Evolutionary conservation across 2,113 vertebrate species (phyloP), one percentile per base, ranked within the genome.

Genomic region (Diadophis punctatus): DNA sequence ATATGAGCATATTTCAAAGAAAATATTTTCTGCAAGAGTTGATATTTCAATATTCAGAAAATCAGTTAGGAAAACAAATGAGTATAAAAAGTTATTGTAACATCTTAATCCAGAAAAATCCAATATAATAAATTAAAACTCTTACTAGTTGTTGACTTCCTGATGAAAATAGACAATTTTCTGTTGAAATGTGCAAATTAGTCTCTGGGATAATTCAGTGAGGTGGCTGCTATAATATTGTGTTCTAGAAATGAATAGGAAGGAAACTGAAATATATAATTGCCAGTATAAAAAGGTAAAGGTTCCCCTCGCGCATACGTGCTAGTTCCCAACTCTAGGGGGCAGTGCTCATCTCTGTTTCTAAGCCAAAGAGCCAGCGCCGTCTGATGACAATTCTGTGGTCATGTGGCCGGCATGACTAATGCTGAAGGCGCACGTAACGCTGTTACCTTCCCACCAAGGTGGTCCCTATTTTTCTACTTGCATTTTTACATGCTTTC

Each of bases 71-170:
- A 0, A 92, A 90, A 87, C 93, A 89, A 52, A 22, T 58, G n/a
- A 53, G 34, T 48, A 1, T 8, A 16, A 1, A 86, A 16, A 4
- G 11, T 87, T 58, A 87, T 30, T 53, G 88, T 0, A 88, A 88
- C 68, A 51, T 87, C 39, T 95, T 53, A 58, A 3, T 30, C 58
- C 55, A 92, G 89, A 86, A 89, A 94, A 92, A 87, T 3, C 43
- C 93, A 52, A 92, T 16, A 23, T 30, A 48, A 93, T 14, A 14
- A 56, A 56, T 56, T 63, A 63, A 55, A 85, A 20, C 86, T 60
- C 12, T n/a, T 80, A 23, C 1, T 6, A 86, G 80, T 23, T 63
- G 0, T 23, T 20, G 30, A 10, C 3, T 68, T 91, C 3, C 87
- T 27, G 39, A 22, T 56, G 56, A 34, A 84, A 8, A 80, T 43